Base-by-base conservation (phyloP, 1,140 invertebrate species). In the Apis dorsata region DNA sequence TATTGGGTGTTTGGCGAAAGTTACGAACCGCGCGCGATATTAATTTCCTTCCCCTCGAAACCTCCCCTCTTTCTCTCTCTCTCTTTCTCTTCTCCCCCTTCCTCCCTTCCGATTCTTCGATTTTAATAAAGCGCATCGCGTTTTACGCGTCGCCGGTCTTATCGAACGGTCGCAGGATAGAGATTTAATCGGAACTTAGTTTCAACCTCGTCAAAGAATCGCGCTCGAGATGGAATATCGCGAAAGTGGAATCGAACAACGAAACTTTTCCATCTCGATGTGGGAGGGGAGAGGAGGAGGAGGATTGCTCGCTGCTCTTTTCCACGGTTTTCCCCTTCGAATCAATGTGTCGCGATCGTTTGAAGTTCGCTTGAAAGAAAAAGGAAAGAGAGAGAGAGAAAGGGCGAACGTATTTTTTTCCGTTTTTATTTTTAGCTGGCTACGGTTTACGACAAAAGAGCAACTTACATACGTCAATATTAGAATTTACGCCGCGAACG, bases 181-280 rank as follows among this genome's bases (percentile, higher is more conserved):
- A n/a, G 84, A 85, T 86, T 73, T 86, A 87, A 91, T 90, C 89
- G 86, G 85, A 88, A 91, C 84, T 87, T 88, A 79, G 86, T 85
- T 89, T 85, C 69, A 19, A 85, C 85, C 85, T 86, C 83, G 86
- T 84, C 88, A 85, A 90, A 89, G 85, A 86, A 34, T 34, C n/a
- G 34, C 73, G 65, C 66, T 84, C 63, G 84, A 79, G 66, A 62
- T 72, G 83, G 74, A 76, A 85, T 84, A 86, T 70, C 51, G 68
- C 13, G 68, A 51, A 4, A 24, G 65, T 66, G 63, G 75, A 68
- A 15, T 65, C 24, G 63, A 2, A 9, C 63, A 49, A 17, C 62
- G 72, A 76, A 87, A 89, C 72, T 89, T 89, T 66, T 68, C 66
- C 75, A 73, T 65, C 70, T 44, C 34, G 34, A 4, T 5, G 34